Base-by-base conservation (phyloP, 1,140 invertebrate genomes). In the Tribolium castaneum region DNA sequence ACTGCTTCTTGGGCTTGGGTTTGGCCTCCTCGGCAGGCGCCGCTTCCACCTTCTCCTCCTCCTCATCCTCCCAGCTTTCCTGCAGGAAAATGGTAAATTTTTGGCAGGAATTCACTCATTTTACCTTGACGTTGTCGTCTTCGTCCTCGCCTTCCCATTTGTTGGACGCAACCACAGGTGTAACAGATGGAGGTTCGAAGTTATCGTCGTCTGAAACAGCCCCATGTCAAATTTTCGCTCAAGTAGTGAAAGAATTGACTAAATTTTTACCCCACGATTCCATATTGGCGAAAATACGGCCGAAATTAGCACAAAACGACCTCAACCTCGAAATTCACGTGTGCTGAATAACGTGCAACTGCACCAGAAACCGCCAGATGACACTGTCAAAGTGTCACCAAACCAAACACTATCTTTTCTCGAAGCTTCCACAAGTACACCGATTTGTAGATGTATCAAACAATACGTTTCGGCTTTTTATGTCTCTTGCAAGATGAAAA, bases 131-230 rank as follows among this genome's bases (percentile, higher is more conserved):
- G 78, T 93, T 92, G 74, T 95, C 94, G 76, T 94, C 93, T 82
- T 95, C 94, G 86, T 97, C 95, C 86, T 97, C 95, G 71, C 94
- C 95, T 86, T 94, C 94, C 95, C 95, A 96, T 90, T 93, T 95
- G 87, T 95, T 94, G n/a, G 81, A 35, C 3, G 78, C 34, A 19
- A 52, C 54, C 52, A 71, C 56, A 70, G 78, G 45, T 9, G 75
- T 62, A 13, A 82, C 74, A n/a, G 74, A 72, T 66, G 75, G 79
- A 14, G 84, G 83, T 45, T 85, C 84, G 78, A 87, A 87, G 81
- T 86, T 83, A 14, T 87, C 85, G 71, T 85, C 84, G 79, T 87
- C 86, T 87, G 74, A 75, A 83, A 82, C 16, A 35, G 66, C 13
- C 72, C 10, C 7, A 70, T 13, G 6, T 19, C 16, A 13, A 12